A percentile compares a stretch with the other conserved stretches of the same genome.
These are phyloP conservation scores for Tapirus indicus DNA, from an alignment of 2,797 vertebrate genomes.

Conservation along the genomic window DNA sequence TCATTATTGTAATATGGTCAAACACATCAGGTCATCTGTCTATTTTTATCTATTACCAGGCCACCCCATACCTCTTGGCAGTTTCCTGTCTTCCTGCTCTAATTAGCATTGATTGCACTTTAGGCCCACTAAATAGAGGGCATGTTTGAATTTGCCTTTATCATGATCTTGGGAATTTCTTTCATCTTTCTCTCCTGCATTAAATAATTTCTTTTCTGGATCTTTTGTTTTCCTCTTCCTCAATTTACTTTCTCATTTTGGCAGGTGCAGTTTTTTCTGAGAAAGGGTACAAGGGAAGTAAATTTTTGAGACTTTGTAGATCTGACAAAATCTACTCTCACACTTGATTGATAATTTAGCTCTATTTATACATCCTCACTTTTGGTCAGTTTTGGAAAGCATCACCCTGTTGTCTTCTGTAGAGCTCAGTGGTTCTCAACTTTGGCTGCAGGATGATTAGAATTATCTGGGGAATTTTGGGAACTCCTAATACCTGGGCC, in stretches of 20 bases:
- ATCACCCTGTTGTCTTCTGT: not conserved
- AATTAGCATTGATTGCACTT: not conserved
- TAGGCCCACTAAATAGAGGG: not conserved
- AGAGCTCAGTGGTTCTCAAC: not conserved
- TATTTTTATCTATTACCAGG: not conserved
- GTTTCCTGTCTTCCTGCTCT: constrained; percentile 2
- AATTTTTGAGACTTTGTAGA: constrained; percentile 45
- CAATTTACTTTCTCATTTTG: constrained; percentile 50
- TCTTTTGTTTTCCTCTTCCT: not conserved
- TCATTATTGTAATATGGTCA: not conserved
- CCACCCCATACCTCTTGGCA: not conserved
- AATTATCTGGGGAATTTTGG: not conserved
- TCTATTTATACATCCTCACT: not conserved
- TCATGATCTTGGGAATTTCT: not conserved
- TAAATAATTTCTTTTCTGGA: constrained; percentile 1
- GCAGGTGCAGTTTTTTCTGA: constrained; percentile 14
- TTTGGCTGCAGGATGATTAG: not conserved
- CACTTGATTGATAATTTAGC: not conserved
- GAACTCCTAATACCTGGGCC: not conserved
- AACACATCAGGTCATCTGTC: not conserved
- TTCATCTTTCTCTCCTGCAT: constrained; percentile 5
- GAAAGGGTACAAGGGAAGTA: not conserved
- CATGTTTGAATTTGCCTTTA: constrained; percentile 32
- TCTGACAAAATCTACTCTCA: not conserved
- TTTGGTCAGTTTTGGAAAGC: constrained; percentile 16